phyloP scores from a whole-genome alignment of 2,888 invertebrate species.

The Leuctra nigra region DNA sequence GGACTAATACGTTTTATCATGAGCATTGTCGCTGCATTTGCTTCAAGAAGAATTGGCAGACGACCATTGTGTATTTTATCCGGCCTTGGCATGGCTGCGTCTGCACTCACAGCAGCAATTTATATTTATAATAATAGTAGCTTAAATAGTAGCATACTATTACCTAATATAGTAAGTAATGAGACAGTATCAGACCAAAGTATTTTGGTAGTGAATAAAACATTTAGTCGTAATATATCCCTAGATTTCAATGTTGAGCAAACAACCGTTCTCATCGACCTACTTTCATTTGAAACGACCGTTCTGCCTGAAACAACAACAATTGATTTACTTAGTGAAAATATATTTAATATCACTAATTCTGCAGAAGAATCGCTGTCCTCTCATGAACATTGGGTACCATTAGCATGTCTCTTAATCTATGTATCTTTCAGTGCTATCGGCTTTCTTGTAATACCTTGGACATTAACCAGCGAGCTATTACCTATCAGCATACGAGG shows the following conservation, averaged over 20 bases:
- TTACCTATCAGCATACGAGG: conserved; percentile 48
- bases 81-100: conserved; percentile 47
- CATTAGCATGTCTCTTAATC: conserved; percentile 43
- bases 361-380: background rate
- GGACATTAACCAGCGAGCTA: conserved; percentile 50
- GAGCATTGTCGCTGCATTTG: conserved; percentile 44
- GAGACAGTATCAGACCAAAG: too few species aligned
- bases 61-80: conserved; percentile 46
- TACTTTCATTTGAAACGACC: too few species aligned
- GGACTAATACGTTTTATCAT: conserved; percentile 47
- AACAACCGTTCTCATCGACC: background rate
- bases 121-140: conserved; percentile 31
- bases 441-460: conserved; percentile 51
- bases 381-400: conserved; percentile 37
- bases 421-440: conserved; percentile 49
- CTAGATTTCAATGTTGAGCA: background rate
- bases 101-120: conserved; percentile 40
- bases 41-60: conserved; percentile 46
- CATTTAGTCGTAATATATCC: too few species aligned
- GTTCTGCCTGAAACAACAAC: too few species aligned
- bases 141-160: background rate
- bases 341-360: too few species aligned
- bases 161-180: background rate
- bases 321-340: too few species aligned
- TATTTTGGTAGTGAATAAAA: too few species aligned